phyloP scores from a whole-genome alignment of 2,888 invertebrate species.

The Nemurella pictetii region DNA sequence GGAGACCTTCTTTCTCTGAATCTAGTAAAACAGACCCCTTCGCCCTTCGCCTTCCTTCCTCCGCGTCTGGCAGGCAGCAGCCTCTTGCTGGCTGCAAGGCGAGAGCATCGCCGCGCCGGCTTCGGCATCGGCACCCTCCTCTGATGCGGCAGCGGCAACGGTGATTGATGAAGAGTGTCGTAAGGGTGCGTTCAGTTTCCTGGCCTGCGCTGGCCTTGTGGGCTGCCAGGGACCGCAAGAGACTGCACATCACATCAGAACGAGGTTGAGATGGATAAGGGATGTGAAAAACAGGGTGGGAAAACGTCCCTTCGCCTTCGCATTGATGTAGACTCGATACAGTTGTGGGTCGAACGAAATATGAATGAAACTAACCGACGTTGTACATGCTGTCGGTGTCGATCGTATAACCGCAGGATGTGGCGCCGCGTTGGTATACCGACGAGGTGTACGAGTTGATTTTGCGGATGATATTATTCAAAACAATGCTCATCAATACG shows the following conservation, averaged over 20 bases:
- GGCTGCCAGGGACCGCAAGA: conserved; percentile 1
- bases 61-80: neutral
- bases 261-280: neutral
- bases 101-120: neutral
- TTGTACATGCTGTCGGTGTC: neutral
- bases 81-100: no score
- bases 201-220: conserved; percentile 7
- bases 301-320: neutral
- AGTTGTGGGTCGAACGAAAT: neutral
- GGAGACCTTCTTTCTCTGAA: conserved; percentile 19
- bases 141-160: neutral
- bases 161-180: conserved; percentile 28
- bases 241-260: neutral
- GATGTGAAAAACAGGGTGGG: neutral
- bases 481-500: neutral
- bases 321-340: neutral
- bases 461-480: neutral
- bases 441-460: neutral
- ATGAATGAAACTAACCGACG: neutral
- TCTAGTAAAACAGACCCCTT: neutral
- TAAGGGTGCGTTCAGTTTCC: conserved; percentile 16
- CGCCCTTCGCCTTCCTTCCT: neutral
- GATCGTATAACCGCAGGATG: neutral
- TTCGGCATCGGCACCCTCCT: neutral
- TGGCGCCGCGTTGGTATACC: neutral